Evolutionary conservation across 2,888 invertebrate species (phyloP), one percentile per base, ranked within the genome.

Genomic region (Sphecodes monilicornis): DNA sequence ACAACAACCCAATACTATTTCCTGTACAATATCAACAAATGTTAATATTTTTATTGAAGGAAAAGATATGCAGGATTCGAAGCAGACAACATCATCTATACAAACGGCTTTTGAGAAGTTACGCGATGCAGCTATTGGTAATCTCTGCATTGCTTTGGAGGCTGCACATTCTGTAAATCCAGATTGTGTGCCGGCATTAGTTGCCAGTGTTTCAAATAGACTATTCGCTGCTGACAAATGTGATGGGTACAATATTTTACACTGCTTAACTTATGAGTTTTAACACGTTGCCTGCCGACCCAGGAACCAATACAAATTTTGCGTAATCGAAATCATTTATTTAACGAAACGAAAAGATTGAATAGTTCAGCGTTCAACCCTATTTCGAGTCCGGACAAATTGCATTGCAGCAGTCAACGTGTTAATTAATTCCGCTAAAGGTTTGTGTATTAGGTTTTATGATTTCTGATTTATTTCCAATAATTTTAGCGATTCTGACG

Each of bases 201-300:
- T 99, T 1, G 99, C 99, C 0, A 98, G 98, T 54, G 98, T 99
- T 0, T 99, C 99, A 13, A 99, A 99, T 93, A 96, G 99, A 82
- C 96, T 99, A 86, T 99, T 99, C 93, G 98, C 98, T 5, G 98
- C 99, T 0, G 98, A 98, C 93, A 98, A 98, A 89, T 97, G 97
- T 87, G 98, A 98, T 92, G 97, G 97, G 98, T 97, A 85, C 71
- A 43, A 41, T 74, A 29, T 32, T 64, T 6, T 60, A 32, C 50
- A 29, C 39, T 8, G 26, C 29, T 78, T 16, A 11, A 16, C 10
- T 54, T 43, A 57, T 16, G 11, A 26, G 64, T 73, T 29, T 43
- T 41, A 60, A 60, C 29, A 60, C 60, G 60, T 60, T 60, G 60
- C 29, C 60, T 60, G 54, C n/a, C 4, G 11, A 54, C 11, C n/a